These are phyloP conservation scores for Elymnias hypermnestra DNA, from an alignment of 1,140 invertebrate species.

Conservation along the genomic window DNA sequence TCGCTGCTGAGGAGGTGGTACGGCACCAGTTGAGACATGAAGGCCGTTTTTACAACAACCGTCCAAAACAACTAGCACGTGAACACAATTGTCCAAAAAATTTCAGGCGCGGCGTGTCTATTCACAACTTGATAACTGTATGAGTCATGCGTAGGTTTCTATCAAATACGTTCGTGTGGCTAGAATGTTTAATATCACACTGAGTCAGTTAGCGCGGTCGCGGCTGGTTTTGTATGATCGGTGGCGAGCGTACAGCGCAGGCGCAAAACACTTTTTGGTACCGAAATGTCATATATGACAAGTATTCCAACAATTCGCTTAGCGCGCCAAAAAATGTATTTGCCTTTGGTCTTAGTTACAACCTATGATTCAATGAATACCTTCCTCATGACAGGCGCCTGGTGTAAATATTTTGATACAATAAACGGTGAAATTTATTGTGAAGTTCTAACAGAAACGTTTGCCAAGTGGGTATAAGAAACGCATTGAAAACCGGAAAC, in stretches of 20 bases:
- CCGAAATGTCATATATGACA: constrained; percentile 42
- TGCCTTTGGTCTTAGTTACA: constrained; percentile 33
- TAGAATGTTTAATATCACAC: constrained; percentile 72
- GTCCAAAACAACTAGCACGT: constrained; percentile 28
- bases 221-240: constrained; percentile 64
- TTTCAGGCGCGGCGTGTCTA: constrained; percentile 37
- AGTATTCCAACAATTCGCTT: constrained; percentile 58
- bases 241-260: constrained; percentile 46
- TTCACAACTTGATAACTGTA: constrained; percentile 57
- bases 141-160: constrained; percentile 54
- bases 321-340: constrained; percentile 56
- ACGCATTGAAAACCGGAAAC: constrained; percentile 12
- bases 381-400: constrained; percentile 42
- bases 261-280: constrained; percentile 38
- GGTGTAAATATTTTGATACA: constrained; percentile 25
- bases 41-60: constrained; percentile 50
- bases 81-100: constrained; percentile 31
- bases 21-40: constrained; percentile 75
- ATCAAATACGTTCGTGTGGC: constrained; percentile 47
- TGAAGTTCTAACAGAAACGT: constrained; percentile 1
- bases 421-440: constrained; percentile 5
- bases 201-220: constrained; percentile 59
- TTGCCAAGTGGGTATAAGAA: constrained; percentile 11
- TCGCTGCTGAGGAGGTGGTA: constrained; percentile 63
- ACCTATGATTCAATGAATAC: constrained; percentile 60